A percentile compares a stretch with the other conserved stretches of the same genome.
Conservation (phyloP, 2,888 invertebrate species). For the Callosobruchus maculatus region DNA sequence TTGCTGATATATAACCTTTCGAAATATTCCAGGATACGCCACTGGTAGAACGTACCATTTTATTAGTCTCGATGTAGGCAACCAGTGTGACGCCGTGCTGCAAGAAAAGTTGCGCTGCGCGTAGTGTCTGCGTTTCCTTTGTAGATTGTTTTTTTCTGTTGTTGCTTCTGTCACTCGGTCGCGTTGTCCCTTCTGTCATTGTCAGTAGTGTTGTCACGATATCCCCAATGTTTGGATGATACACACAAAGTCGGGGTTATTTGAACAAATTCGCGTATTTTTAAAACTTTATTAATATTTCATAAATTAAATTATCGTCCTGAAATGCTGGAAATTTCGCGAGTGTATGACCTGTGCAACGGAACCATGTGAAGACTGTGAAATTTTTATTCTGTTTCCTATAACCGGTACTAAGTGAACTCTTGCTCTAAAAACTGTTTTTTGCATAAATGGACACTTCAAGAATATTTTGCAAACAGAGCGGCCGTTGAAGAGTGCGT, state of each 20-base stretch:
- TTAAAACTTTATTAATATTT: background rate
- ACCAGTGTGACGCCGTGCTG: background rate
- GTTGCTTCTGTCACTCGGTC: background rate
- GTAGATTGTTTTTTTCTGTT: background rate
- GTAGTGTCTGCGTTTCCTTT: background rate
- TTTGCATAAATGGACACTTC: background rate
- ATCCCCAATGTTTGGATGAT: background rate
- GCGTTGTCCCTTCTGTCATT: background rate
- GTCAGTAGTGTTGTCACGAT: background rate
- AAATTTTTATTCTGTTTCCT: constrained; percentile 8
- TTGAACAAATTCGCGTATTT: background rate
- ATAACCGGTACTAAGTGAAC: constrained; percentile 23
- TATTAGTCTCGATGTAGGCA: too few species aligned
- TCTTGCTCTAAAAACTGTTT: constrained; percentile 21
- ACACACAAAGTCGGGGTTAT: background rate
- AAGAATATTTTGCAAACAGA: background rate
- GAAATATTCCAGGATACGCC: too few species aligned
- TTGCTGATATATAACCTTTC: too few species aligned
- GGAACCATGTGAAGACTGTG: background rate
- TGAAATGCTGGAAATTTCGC: background rate
- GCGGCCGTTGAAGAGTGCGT: background rate
- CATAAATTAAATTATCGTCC: background rate
- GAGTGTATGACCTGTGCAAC: background rate
- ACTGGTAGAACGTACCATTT: too few species aligned
- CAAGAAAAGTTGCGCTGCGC: background rate